phyloP scores from a whole-genome alignment of 2,888 invertebrate genomes.

The Dasysyrphus tricinctus region DNA sequence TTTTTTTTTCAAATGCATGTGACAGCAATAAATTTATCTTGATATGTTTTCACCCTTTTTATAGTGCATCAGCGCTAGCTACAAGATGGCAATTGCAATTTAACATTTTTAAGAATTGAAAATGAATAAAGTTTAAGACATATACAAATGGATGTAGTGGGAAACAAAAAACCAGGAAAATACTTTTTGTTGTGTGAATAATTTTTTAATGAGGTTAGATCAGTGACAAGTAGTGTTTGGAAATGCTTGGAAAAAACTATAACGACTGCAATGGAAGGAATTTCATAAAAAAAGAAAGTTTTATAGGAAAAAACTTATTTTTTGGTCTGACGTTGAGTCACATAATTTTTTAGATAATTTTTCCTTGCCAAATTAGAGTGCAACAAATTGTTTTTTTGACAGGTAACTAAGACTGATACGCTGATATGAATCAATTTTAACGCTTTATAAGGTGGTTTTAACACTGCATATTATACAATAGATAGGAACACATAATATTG shows the following conservation, averaged over 20 bases:
- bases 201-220: slow-evolving; percentile 38
- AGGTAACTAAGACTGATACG: no score
- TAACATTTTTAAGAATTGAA: slow-evolving; percentile 55
- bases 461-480: no score
- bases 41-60: slow-evolving; percentile 49
- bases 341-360: not conserved
- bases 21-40: slow-evolving; percentile 62
- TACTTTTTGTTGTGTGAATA: slow-evolving; percentile 25
- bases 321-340: not conserved
- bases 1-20: slow-evolving; percentile 46
- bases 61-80: not conserved
- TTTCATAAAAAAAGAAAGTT: not conserved
- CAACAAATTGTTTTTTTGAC: no score
- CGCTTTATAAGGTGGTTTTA: no score
- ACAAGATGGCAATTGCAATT: slow-evolving; percentile 63
- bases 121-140: slow-evolving; percentile 34
- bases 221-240: slow-evolving; percentile 28
- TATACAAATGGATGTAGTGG: not conserved
- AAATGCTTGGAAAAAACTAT: slow-evolving; percentile 3
- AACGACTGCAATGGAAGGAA: not conserved
- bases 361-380: no score
- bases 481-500: no score
- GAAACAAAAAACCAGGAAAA: not conserved
- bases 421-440: no score
- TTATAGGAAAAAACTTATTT: not conserved